Conservation (phyloP, 2,888 invertebrate genomes). For the Hanleya hanleyi region DNA sequence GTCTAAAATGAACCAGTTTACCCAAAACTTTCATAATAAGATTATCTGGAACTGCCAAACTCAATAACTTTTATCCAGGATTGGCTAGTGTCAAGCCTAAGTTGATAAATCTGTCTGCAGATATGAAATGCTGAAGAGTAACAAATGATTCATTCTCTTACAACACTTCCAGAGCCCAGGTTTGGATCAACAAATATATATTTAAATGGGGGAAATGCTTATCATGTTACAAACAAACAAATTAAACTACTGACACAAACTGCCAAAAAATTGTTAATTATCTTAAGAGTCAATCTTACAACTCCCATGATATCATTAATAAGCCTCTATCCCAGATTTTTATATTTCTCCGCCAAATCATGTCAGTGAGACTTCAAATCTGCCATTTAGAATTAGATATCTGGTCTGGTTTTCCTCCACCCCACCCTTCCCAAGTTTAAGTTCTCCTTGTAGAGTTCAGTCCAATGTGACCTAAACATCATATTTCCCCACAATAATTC, state of each 20-base stretch:
- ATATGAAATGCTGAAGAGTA: too few species aligned
- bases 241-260: background rate
- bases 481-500: background rate
- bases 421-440: background rate
- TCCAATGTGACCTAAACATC: background rate
- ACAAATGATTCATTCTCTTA: too few species aligned
- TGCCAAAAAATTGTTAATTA: background rate
- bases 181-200: too few species aligned
- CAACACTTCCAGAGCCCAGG: background rate
- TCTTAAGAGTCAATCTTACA: background rate
- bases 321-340: background rate
- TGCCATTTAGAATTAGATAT: background rate
- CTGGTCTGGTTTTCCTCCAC: background rate
- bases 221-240: background rate
- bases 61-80: too few species aligned
- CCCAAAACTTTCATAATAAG: too few species aligned
- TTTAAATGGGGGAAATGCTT: background rate
- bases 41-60: too few species aligned
- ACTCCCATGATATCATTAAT: background rate
- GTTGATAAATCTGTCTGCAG: too few species aligned
- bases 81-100: too few species aligned
- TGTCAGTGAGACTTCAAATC: background rate
- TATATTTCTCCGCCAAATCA: background rate
- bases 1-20: too few species aligned
- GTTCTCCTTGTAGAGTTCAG: background rate